A percentile compares a stretch with the other conserved stretches of the same genome.
These are phyloP conservation scores for Nemopilema nomurai DNA, from an alignment of 30 jellyfish, hydroid and myxozoan species.

Conservation along the genomic window DNA sequence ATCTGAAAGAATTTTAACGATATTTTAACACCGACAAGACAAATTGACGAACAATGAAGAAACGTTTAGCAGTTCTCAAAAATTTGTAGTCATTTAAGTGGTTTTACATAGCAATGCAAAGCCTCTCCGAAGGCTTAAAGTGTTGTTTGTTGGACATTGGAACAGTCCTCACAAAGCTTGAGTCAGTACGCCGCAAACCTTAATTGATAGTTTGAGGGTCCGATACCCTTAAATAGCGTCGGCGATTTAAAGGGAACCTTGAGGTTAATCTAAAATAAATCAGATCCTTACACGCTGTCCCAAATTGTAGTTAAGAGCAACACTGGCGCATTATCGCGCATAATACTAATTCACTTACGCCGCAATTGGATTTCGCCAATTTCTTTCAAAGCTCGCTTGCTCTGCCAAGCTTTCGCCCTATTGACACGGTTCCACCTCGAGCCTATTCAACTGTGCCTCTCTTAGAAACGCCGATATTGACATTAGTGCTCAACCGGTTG, in stretches of 20 bases:
- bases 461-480: constrained; percentile 76
- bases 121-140: constrained; percentile 10
- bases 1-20: constrained; percentile 1
- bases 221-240: constrained; percentile 39
- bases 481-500: constrained; percentile 53
- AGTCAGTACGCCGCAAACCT: constrained; percentile 44
- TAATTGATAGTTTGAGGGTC: constrained; percentile 7
- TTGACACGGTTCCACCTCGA: constrained; percentile 12
- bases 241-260: constrained; percentile 39
- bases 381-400: constrained; percentile 7
- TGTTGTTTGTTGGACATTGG: neutral
- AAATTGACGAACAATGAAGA: constrained; percentile 4
- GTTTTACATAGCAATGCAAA: constrained; percentile 9
- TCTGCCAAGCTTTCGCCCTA: constrained; percentile 21
- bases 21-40: constrained; percentile 12
- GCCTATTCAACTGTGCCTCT: constrained; percentile 35
- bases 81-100: constrained; percentile 11
- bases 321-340: constrained; percentile 42
- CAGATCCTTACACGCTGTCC: constrained; percentile 47
- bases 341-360: constrained; percentile 23
- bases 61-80: constrained; percentile 22
- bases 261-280: constrained; percentile 36
- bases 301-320: constrained; percentile 30
- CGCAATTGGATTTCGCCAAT: constrained; percentile 42
- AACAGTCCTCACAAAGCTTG: constrained; percentile 2